Percentiles rank a stretch among this genome's conserved stretches.
phyloP scores from a whole-genome alignment of 2,797 vertebrate genomes.

The Malacoraja senta region DNA sequence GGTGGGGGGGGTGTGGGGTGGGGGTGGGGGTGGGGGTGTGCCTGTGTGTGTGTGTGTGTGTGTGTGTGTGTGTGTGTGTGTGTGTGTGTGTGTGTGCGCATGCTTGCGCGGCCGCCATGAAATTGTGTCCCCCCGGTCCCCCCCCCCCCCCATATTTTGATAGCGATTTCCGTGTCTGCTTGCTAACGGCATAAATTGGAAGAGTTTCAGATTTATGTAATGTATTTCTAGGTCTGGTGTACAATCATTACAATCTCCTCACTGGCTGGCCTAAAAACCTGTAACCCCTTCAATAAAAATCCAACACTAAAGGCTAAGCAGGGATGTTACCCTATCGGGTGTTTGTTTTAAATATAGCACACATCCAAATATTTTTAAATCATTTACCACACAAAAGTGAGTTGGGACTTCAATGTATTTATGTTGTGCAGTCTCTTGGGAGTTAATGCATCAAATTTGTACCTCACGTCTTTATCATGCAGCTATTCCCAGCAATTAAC shows the following conservation, averaged over 20 bases:
- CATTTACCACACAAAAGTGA: background rate
- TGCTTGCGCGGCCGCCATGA: too few relatives aligned
- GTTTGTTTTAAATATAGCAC: background rate
- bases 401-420: background rate
- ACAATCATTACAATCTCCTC: background rate
- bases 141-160: too few relatives aligned
- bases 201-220: background rate
- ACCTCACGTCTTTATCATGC: constrained; percentile 24
- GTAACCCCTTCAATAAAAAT: background rate
- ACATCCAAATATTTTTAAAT: background rate
- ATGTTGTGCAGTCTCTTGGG: background rate
- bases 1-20: too few relatives aligned
- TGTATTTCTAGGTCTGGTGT: background rate
- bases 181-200: too few relatives aligned
- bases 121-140: too few relatives aligned
- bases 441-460: constrained; percentile 4
- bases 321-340: background rate
- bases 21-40: too few relatives aligned
- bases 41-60: too few relatives aligned
- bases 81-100: too few relatives aligned
- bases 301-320: background rate
- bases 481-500: constrained; percentile 27
- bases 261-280: background rate
- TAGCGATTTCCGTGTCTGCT: too few relatives aligned
- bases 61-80: too few relatives aligned